Evolutionary conservation across 2,797 vertebrate species (phyloP).

Genomic region (Pseudochromis fuscus): DNA sequence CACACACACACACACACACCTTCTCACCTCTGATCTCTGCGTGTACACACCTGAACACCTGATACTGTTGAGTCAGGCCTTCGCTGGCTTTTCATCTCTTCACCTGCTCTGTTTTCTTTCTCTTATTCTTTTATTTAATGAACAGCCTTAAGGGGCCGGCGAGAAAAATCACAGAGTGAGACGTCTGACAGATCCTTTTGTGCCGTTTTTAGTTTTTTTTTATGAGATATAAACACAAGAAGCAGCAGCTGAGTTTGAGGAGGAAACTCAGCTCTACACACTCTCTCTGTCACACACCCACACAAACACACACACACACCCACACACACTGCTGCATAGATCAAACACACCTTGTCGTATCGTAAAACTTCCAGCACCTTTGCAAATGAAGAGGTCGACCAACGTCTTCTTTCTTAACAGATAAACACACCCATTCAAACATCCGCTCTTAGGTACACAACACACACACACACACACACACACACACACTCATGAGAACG

Average conservation of each 20-base stretch:
- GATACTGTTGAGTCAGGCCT: slow-evolving; percentile 79
- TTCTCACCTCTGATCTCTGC: slow-evolving; percentile 72
- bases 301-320: slow-evolving; percentile 21
- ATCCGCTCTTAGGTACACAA: slow-evolving; percentile 44
- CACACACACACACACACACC: slow-evolving; percentile 45
- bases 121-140: slow-evolving; percentile 41
- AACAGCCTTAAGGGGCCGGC: slow-evolving; percentile 57
- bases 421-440: slow-evolving; percentile 61
- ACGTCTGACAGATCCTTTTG: slow-evolving; percentile 63
- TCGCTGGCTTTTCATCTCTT: slow-evolving; percentile 73
- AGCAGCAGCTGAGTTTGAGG: slow-evolving; percentile 31
- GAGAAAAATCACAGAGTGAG: slow-evolving; percentile 53
- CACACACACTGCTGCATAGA: slow-evolving; percentile 14
- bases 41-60: slow-evolving; percentile 74
- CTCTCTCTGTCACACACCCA: neutral
- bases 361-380: slow-evolving; percentile 57
- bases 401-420: slow-evolving; percentile 41
- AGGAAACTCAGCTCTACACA: slow-evolving; percentile 22
- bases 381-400: slow-evolving; percentile 26
- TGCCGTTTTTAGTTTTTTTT: slow-evolving; percentile 60
- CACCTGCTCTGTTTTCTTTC: slow-evolving; percentile 54
- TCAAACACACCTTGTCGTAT: slow-evolving; percentile 60
- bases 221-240: slow-evolving; percentile 65
- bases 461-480: slow-evolving; percentile 10
- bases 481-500: slow-evolving; percentile 7